phyloP scores from a whole-genome alignment of 2,113 vertebrate genomes.

The Plecturocebus donacophilus region DNA sequence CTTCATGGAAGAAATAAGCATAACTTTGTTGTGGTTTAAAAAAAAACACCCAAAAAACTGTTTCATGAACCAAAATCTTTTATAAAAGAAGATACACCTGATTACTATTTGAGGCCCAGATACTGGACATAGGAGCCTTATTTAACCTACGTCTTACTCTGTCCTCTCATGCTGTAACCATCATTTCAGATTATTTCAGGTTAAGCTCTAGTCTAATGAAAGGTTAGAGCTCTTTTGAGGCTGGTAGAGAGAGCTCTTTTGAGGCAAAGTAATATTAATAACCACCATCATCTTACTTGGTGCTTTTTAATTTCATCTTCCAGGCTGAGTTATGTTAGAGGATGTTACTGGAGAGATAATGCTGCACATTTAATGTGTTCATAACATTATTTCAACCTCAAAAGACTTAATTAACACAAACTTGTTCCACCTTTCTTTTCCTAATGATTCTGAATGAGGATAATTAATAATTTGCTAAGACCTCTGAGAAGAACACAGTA shows the following conservation, averaged over 20 bases:
- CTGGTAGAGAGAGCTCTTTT: neutral
- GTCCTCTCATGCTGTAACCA: neutral
- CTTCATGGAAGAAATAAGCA: constrained; percentile 73
- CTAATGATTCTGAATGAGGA: neutral
- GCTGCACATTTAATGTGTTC: neutral
- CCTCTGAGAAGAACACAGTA: neutral
- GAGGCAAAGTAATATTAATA: neutral
- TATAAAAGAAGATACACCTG: neutral
- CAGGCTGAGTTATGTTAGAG: neutral
- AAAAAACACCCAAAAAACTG: neutral
- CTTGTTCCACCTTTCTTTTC: neutral
- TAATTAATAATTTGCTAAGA: neutral
- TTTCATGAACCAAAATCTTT: neutral
- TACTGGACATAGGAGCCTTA: fast-evolving
- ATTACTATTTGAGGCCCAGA: neutral
- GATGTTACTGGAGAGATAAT: neutral
- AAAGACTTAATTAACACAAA: neutral
- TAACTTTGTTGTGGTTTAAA: constrained; percentile 65
- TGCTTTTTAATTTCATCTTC: neutral
- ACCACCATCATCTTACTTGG: neutral
- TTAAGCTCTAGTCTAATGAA: neutral
- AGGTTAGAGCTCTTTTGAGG: neutral
- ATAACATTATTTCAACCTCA: neutral
- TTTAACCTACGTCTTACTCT: neutral
- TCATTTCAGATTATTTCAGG: neutral